phyloP scores from a whole-genome alignment of 2,113 vertebrate species.

The Rattus norvegicus region DNA sequence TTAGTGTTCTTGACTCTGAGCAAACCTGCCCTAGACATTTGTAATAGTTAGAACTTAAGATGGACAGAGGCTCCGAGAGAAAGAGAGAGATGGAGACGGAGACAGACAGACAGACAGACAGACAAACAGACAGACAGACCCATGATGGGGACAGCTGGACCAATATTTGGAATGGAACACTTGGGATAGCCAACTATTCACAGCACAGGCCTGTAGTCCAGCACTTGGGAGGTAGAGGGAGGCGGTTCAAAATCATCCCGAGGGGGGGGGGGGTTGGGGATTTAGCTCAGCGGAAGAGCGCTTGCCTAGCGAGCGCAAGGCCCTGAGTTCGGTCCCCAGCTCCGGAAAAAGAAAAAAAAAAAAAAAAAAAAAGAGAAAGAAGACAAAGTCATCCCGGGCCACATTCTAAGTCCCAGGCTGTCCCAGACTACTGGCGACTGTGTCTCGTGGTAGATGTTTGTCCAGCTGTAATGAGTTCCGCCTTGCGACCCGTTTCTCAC shows the following conservation, averaged over 20 bases:
- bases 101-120: too few relatives aligned
- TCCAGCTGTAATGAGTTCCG: background rate
- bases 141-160: background rate
- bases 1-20: background rate
- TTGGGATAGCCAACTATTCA: background rate
- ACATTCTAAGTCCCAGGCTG: background rate
- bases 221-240: background rate
- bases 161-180: background rate
- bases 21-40: fast-evolving
- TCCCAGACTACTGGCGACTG: background rate
- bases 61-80: background rate
- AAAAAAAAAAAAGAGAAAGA: too few relatives aligned
- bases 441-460: background rate
- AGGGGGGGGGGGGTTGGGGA: too few relatives aligned
- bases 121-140: too few relatives aligned
- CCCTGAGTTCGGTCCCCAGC: too few relatives aligned
- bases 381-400: background rate
- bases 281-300: too few relatives aligned
- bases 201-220: background rate
- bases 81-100: too few relatives aligned
- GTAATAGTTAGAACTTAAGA: background rate
- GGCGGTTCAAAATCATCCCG: background rate
- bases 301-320: too few relatives aligned
- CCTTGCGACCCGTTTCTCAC: background rate
- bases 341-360: too few relatives aligned